These are phyloP conservation scores for Parnassius mnemosyne DNA, from an alignment of 2,888 invertebrate species.

Conservation along the genomic window DNA sequence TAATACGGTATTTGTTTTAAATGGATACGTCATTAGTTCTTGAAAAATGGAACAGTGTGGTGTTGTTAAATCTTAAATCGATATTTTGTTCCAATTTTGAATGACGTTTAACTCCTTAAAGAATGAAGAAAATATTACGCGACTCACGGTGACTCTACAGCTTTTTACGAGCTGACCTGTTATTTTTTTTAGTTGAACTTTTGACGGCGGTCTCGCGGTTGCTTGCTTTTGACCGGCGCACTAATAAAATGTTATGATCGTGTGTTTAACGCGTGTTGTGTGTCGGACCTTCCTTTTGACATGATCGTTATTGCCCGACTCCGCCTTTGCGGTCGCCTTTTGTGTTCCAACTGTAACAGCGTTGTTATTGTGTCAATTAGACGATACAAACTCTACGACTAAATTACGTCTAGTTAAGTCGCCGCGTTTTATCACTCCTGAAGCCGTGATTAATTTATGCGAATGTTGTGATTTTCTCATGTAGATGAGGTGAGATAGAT, in stretches of 20 bases:
- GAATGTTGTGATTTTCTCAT: constrained; percentile 39
- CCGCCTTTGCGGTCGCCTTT: constrained; percentile 74
- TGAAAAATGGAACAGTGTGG: constrained; percentile 1
- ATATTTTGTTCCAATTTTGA: constrained; percentile 15
- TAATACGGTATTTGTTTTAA: constrained; percentile 18
- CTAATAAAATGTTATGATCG: constrained; percentile 81
- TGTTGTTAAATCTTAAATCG: background rate
- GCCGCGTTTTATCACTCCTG: constrained; percentile 34
- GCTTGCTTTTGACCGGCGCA: constrained; percentile 78
- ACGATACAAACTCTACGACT: constrained; percentile 63
- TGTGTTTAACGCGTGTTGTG: constrained; percentile 79
- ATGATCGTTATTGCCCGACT: constrained; percentile 74
- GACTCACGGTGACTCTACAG: constrained; percentile 67
- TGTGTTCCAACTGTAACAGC: constrained; percentile 71
- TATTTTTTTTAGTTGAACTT: constrained; percentile 74
- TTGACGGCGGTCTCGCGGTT: constrained; percentile 74
- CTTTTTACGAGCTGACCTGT: constrained; percentile 77
- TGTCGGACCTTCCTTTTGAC: constrained; percentile 78
- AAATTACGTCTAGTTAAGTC: constrained; percentile 63
- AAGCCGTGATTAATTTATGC: constrained; percentile 50
- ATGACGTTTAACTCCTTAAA: constrained; percentile 8
- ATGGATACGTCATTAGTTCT: constrained; percentile 3
- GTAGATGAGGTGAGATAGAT: constrained; percentile 38
- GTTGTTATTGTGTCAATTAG: constrained; percentile 77
- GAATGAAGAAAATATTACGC: constrained; percentile 22